phyloP scores from a whole-genome alignment of 2,113 vertebrate genomes.

The Oncorhynchus gorbuscha region DNA sequence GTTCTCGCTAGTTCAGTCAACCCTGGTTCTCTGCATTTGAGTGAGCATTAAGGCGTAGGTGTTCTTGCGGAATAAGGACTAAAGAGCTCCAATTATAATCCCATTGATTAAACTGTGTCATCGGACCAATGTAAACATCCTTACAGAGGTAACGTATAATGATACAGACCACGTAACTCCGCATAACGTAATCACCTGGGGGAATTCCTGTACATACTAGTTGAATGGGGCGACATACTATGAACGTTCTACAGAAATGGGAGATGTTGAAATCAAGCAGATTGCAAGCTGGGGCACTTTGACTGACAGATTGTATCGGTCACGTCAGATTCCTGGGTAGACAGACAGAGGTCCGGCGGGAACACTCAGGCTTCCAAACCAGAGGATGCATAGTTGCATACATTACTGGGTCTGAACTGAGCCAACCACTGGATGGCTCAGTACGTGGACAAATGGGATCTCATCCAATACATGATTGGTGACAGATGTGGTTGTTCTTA shows the following conservation, averaged over 20 bases:
- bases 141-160: constrained; percentile 26
- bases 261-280: constrained; percentile 44
- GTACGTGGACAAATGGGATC: constrained; percentile 54
- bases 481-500: constrained; percentile 64
- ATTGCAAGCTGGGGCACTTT: constrained; percentile 40
- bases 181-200: constrained; percentile 42
- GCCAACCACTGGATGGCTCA: constrained; percentile 40
- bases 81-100: not conserved
- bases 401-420: constrained; percentile 39
- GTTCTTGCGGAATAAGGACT: not conserved
- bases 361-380: constrained; percentile 48
- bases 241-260: not conserved
- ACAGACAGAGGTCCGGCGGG: constrained; percentile 19
- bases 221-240: not conserved
- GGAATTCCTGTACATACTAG: constrained; percentile 14
- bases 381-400: constrained; percentile 40
- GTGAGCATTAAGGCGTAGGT: not conserved
- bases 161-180: constrained; percentile 5
- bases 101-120: constrained; percentile 25
- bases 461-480: constrained; percentile 54
- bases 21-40: too few relatives aligned
- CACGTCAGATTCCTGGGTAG: constrained; percentile 34
- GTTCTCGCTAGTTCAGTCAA: too few relatives aligned
- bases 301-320: constrained; percentile 39
- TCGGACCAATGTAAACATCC: constrained; percentile 30